phyloP scores from a whole-genome alignment of 2,113 vertebrate species.

The Scalopus aquaticus region DNA sequence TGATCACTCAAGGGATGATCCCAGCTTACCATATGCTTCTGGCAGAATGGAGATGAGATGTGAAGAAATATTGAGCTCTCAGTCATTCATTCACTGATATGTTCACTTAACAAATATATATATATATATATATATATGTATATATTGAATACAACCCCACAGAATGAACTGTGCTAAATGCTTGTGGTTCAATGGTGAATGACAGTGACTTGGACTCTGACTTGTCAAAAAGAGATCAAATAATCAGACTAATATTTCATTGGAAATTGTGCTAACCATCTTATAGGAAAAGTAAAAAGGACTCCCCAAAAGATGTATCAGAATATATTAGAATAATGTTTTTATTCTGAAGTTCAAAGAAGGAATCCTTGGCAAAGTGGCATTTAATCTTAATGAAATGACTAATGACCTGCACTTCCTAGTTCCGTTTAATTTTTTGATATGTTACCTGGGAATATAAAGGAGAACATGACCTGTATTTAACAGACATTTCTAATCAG shows the following conservation, averaged over 20 bases:
- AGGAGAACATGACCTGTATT: neutral
- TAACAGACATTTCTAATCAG: neutral
- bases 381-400: constrained; percentile 41
- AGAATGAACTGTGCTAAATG: neutral
- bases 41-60: neutral
- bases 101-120: neutral
- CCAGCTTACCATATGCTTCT: neutral
- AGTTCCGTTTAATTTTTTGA: neutral
- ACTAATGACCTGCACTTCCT: neutral
- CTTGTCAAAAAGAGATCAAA: neutral
- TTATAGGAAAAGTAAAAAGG: neutral
- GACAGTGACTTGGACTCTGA: neutral
- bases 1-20: neutral
- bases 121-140: no score
- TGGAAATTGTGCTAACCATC: neutral
- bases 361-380: neutral
- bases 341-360: constrained; percentile 7
- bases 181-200: neutral
- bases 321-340: neutral
- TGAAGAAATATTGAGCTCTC: neutral
- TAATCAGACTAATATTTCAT: constrained; percentile 5
- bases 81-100: neutral
- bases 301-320: no score
- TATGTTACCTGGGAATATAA: neutral
- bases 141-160: neutral